Evolutionary conservation across 2,113 vertebrate species (phyloP), one percentile per base, ranked within the genome.

Genomic region (Phoxinus phoxinus): DNA sequence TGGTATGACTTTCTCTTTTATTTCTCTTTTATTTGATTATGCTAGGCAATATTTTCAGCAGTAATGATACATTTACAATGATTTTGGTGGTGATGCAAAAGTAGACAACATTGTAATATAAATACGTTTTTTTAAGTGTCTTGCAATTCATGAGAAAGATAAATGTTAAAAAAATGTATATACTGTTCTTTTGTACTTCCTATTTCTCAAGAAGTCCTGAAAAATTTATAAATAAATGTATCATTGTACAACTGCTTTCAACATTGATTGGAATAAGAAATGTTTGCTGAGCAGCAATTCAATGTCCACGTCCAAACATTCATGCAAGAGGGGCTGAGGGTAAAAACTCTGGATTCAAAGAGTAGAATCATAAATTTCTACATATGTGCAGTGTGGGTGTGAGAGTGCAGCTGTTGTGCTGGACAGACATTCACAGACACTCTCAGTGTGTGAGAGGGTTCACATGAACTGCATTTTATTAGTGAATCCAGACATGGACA

Each of bases 1-100:
- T 89, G 98, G 98, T 99, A 83, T 89, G 97, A 86, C 6, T 53
- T 53, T 11, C n/a, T 27, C 27, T 19, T 30, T 4, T 32, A 10
- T 35, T 41, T 69, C 15, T 41, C 2, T 25, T 69, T 80, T 23
- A 19, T 71, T 41, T 12, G 32, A 71, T 69, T 19, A 35, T 4
- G 30, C 12, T 46, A 11, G 37, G 46, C 12, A 32, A 85, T 67
- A 73, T 67, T 67, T 53, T 67, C 27, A 37, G 7, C 27, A 46
- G 10, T 44, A 19, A 53, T 19, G 5, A 53, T 53, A 7, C 5
- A 53, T 53, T 53, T 0, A 21, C 51, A 53, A 53, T 53, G 6
- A 53, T 53, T 53, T 53, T 21, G 17, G 17, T 53, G 17, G 17
- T 53, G 51, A 53, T 53, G 51, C 17, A 53, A 19, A 53, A 19